Evolutionary conservation across 2,888 invertebrate genomes (phyloP).

Genomic region (Noctuana brunneofusca): DNA sequence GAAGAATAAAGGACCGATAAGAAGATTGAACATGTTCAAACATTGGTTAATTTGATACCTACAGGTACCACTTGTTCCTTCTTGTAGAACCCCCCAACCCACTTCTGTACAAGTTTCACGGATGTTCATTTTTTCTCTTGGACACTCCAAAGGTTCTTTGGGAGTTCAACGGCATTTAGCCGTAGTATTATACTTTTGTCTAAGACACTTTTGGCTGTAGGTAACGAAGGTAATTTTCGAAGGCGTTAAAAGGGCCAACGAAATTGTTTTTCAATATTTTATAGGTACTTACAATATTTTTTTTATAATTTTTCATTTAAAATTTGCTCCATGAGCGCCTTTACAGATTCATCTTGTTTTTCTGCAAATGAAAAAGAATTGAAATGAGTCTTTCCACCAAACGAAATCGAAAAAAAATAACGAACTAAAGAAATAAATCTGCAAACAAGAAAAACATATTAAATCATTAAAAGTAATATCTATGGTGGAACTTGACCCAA

Average conservation of each 20-base stretch:
- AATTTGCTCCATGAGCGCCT: conserved; percentile 1
- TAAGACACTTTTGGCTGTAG: too few species aligned
- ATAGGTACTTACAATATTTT: conserved; percentile 5
- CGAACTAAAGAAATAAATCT: conserved; percentile 38
- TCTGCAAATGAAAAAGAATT: conserved; percentile 63
- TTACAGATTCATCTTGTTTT: conserved; percentile 13
- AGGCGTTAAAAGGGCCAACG: too few species aligned
- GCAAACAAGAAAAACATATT: conserved; percentile 42
- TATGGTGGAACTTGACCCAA: conserved; percentile 73
- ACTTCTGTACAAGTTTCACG: too few species aligned
- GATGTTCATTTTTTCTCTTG: too few species aligned
- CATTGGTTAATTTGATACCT: too few species aligned
- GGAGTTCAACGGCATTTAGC: too few species aligned
- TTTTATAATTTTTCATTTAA: conserved; percentile 8
- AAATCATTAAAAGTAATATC: conserved; percentile 42
- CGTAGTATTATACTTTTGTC: too few species aligned
- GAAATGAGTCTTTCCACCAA: conserved; percentile 70
- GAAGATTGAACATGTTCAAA: too few species aligned
- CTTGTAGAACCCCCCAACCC: too few species aligned
- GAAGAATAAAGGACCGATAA: not conserved
- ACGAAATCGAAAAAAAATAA: conserved; percentile 23
- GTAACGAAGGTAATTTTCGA: too few species aligned
- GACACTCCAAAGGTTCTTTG: too few species aligned
- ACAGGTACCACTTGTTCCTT: too few species aligned
- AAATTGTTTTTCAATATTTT: not conserved